These are phyloP conservation scores for Euura saliciscinereae DNA, from an alignment of 1,140 invertebrate genomes.

Conservation along the genomic window DNA sequence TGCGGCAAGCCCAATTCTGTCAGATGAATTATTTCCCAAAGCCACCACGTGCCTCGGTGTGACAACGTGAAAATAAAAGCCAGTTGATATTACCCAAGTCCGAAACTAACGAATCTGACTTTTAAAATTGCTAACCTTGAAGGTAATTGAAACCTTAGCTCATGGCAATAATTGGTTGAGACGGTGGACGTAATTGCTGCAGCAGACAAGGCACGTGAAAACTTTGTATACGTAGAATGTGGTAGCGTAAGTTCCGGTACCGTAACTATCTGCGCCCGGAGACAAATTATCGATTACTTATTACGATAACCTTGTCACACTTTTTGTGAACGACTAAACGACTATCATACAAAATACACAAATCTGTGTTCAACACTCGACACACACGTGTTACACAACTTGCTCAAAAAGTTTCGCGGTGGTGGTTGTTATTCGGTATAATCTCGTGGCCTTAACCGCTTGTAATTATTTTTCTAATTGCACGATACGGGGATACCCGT, in stretches of 20 bases:
- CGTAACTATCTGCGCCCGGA: neutral
- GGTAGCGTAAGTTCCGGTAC: neutral
- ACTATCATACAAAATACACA: too few relatives aligned
- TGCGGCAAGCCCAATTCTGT: neutral
- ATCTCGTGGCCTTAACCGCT: neutral
- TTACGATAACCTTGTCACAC: neutral
- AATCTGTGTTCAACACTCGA: too few relatives aligned
- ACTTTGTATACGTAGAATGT: neutral
- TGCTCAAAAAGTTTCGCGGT: too few relatives aligned
- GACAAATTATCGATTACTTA: constrained; percentile 6
- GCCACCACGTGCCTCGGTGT: neutral
- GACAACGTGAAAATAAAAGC: neutral
- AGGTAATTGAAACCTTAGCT: neutral
- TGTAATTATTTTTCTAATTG: constrained; percentile 8
- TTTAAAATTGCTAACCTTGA: neutral
- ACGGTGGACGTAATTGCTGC: neutral
- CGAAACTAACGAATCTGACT: neutral
- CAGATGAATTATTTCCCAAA: neutral
- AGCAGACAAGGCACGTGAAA: neutral
- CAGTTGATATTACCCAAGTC: neutral
- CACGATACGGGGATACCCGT: neutral
- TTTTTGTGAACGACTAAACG: neutral
- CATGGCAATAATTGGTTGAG: neutral
- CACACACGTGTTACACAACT: too few relatives aligned
- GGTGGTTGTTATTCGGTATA: neutral